Evolutionary conservation across 2,888 invertebrate genomes (phyloP).

Genomic region (Limenitis arthemis): DNA sequence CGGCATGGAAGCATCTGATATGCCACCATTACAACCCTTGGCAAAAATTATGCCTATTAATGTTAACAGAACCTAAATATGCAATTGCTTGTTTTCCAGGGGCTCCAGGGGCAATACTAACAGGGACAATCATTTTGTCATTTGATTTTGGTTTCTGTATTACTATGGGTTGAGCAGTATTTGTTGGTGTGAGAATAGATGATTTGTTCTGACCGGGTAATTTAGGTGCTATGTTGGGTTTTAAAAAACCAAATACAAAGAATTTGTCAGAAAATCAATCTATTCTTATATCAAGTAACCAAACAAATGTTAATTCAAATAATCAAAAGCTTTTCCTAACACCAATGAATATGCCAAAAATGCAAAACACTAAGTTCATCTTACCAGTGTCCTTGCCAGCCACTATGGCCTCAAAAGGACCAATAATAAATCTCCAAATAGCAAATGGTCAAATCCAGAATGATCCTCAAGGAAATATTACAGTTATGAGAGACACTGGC

Average conservation of each 20-base stretch:
- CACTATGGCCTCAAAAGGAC: conserved; percentile 71
- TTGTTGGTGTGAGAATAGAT: conserved; percentile 55
- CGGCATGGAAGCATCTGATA: conserved; percentile 49
- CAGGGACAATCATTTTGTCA: conserved; percentile 66
- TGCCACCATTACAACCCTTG: conserved; percentile 61
- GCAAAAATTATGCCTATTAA: conserved; percentile 42
- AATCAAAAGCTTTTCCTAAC: conserved; percentile 73
- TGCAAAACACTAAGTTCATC: conserved; percentile 69
- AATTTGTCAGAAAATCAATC: conserved; percentile 56
- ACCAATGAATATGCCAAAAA: conserved; percentile 72
- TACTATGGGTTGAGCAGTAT: conserved; percentile 65
- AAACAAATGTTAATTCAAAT: conserved; percentile 48
- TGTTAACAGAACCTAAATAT: conserved; percentile 70
- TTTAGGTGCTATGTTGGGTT: conserved; percentile 61
- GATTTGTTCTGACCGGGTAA: conserved; percentile 46
- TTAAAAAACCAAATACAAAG: conserved; percentile 55
- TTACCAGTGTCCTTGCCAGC: conserved; percentile 65
- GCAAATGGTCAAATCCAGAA: conserved; percentile 75
- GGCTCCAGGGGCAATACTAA: conserved; percentile 53
- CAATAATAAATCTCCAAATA: conserved; percentile 78
- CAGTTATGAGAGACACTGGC: conserved; percentile 69
- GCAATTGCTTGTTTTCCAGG: conserved; percentile 65
- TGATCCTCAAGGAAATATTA: conserved; percentile 74
- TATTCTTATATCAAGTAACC: conserved; percentile 62
- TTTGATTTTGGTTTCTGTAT: conserved; percentile 68